A percentile compares a stretch with the other conserved stretches of the same genome.
phyloP scores from a whole-genome alignment of 2,113 vertebrate species.

The Rousettus leschenaultii region DNA sequence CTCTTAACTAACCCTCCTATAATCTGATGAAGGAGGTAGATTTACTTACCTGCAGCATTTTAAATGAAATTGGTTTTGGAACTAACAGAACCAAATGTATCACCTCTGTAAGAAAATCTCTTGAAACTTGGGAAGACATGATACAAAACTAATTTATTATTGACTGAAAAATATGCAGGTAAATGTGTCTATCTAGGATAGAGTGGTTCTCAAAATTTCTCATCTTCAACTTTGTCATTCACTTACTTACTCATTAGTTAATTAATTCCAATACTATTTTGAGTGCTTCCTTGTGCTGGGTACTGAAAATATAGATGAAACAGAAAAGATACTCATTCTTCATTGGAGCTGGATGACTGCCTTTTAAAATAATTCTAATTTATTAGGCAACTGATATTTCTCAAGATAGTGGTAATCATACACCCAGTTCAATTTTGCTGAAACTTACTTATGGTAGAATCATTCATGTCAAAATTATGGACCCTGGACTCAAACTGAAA shows the following conservation, averaged over 20 bases:
- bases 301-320: neutral
- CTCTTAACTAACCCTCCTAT: neutral
- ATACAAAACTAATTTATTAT: neutral
- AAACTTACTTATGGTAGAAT: neutral
- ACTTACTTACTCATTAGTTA: neutral
- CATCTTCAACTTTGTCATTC: neutral
- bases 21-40: neutral
- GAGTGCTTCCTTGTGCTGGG: neutral
- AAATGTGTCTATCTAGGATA: neutral
- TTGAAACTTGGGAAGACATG: neutral
- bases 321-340: neutral
- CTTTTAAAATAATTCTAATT: neutral
- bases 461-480: neutral
- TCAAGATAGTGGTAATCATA: neutral
- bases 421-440: neutral
- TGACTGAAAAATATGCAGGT: neutral
- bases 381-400: neutral
- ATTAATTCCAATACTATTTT: neutral
- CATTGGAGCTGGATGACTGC: neutral
- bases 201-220: neutral
- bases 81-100: neutral
- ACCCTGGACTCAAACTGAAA: neutral
- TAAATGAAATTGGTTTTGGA: neutral
- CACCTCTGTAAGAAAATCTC: neutral
- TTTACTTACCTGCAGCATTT: neutral